Evolutionary conservation across 2,797 vertebrate genomes (phyloP).

Genomic region (Pseudochirops corinnae): DNA sequence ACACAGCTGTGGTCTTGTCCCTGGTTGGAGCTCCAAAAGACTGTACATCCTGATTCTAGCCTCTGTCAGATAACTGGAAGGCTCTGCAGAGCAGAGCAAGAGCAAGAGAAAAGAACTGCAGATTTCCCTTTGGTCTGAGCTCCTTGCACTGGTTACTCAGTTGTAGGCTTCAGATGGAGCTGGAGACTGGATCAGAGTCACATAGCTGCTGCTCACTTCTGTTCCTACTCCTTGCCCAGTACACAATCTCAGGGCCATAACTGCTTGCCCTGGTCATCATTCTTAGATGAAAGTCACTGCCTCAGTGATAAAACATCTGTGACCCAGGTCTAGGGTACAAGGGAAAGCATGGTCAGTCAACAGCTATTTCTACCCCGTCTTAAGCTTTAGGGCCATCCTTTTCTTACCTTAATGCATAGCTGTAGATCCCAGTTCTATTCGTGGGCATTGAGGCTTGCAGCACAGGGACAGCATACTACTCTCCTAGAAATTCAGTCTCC

Average conservation of each 20-base stretch:
- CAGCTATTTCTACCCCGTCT: neutral
- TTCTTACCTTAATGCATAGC: neutral
- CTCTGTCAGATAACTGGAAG: neutral
- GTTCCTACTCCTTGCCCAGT: neutral
- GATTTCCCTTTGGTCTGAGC: neutral
- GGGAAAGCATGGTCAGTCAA: neutral
- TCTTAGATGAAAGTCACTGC: neutral
- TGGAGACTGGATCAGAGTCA: neutral
- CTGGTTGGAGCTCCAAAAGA: neutral
- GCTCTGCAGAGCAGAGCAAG: neutral
- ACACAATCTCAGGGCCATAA: neutral
- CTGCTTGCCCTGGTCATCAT: neutral
- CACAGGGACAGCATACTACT: neutral
- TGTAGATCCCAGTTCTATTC: neutral
- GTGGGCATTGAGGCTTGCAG: neutral
- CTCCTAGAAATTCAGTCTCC: neutral
- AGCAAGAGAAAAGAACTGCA: neutral
- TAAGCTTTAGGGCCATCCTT: neutral
- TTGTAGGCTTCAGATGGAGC: neutral
- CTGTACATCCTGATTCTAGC: neutral
- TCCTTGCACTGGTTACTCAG: neutral
- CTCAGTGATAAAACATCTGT: neutral
- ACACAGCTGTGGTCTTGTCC: neutral
- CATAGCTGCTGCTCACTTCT: neutral
- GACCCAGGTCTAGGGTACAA: neutral